Base-by-base conservation (phyloP, 2,888 invertebrate genomes). In the Platerodrilus igneus region DNA sequence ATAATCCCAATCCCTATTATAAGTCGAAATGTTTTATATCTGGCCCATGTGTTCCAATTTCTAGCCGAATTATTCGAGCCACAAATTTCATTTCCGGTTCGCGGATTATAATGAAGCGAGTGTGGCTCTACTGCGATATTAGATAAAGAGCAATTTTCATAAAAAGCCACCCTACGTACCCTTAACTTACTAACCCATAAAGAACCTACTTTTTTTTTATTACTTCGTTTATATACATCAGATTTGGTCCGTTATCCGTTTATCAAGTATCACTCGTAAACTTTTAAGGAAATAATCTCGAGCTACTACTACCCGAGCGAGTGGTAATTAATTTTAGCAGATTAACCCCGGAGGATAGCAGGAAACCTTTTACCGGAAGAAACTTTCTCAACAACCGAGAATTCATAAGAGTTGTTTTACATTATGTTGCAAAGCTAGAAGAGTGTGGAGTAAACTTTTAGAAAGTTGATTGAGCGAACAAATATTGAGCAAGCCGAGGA, bases 11-110 rank as follows among this genome's bases (percentile, higher is more conserved):
- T n/a, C n/a, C n/a, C n/a, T n/a, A n/a, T n/a, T n/a, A n/a, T n/a
- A n/a, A n/a, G n/a, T n/a, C n/a, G n/a, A n/a, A 33, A 30, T 44
- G 37, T 41, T 41, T 36, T 32, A 36, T 36, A 36, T 36, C 38
- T 27, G 45, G 47, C 49, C 49, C 51, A 50, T 52, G 51, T 52
- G 50, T 50, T 50, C 47, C 46, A 48, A 48, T 48, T 51, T 44
- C 40, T 39, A 41, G 40, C 40, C 51, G 49, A 51, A 51, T 49
- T 51, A 51, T 51, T 49, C 51, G 51, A 47, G 43, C 51, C 51
- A 51, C 51, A 51, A 51, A 51, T 41, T 45, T 45, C 47, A 47
- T 47, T 47, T 51, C 49, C 49, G 49, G 47, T 47, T 39, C 37
- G 45, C 41, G 38, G 47, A 46, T 48, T 51, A 48, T 51, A 51